Evolutionary conservation across 2,888 invertebrate genomes (phyloP), one percentile per base, ranked within the genome.

Genomic region (Drosophila leonis): DNA sequence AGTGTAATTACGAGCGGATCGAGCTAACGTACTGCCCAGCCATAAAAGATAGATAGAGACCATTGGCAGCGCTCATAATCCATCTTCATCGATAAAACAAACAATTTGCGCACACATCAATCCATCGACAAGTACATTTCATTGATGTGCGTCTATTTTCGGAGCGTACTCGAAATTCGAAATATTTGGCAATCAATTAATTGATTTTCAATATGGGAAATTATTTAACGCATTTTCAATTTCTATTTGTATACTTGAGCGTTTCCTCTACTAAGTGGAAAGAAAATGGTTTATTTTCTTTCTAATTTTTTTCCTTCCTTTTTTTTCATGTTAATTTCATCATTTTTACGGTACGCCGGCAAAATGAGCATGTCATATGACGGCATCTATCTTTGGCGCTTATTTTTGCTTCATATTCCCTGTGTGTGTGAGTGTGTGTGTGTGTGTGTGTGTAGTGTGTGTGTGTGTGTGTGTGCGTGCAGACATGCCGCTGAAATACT

Each of bases 401-500:
- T 78, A 78, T 77, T 80, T 83, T 70, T 65, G 69, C 66, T 37
- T 52, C 54, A 55, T 67, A 41, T 60, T 59, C 41, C 35, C 20
- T 10, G 37, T 20, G 41, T 42, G 24, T 13, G 41, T 37, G 10
- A 10, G 49, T 54, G 59, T 27, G 51, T 6, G 55, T 35, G 42
- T 15, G 37, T 29, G 46, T 35, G 63, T 54, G 37, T 37, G 55
- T 24, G 24, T n/a, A n/a, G n/a, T 54, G 61, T 59, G 56, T 39
- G 56, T 33, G 52, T 63, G 48, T 54, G 56, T 55, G 51, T 52
- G 35, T 69, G 59, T 80, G 72, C 63, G 52, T 64, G 74, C 74
- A 83, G 84, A 85, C 85, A 83, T 75, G 78, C 89, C 74, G 87
- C 78, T 88, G 90, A 88, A 88, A 88, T 86, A 90, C 90, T 90